phyloP scores from a whole-genome alignment of 35 echinoderm and acorn worm species.

The Heliocidaris erythrogramma region DNA sequence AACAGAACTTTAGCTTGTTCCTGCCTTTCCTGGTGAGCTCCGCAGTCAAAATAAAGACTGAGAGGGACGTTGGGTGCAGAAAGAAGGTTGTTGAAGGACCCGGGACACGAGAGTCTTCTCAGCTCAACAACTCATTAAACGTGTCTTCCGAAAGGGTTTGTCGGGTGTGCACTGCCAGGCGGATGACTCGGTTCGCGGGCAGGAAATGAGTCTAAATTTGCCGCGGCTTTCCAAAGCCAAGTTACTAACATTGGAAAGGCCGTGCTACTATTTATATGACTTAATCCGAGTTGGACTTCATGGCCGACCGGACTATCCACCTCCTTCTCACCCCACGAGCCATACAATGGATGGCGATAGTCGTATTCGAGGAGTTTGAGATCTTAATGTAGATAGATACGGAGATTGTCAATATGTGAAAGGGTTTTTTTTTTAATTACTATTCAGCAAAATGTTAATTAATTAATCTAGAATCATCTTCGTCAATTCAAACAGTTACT shows the following conservation, averaged over 20 bases:
- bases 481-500: neutral
- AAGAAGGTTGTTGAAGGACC: neutral
- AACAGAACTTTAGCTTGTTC: neutral
- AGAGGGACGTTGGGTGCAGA: neutral
- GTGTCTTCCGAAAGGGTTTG: neutral
- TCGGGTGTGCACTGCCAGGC: neutral
- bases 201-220: slow-evolving; percentile 51
- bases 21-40: neutral
- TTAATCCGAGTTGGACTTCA: neutral
- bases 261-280: slow-evolving; percentile 28
- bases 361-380: neutral
- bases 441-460: no score
- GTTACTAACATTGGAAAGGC: slow-evolving; percentile 10
- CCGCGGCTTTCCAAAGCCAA: slow-evolving; percentile 21
- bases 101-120: neutral
- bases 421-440: neutral
- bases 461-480: neutral
- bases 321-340: neutral
- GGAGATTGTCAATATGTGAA: neutral
- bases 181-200: slow-evolving; percentile 22
- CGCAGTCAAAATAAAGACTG: neutral
- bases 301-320: neutral
- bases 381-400: neutral
- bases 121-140: neutral
- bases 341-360: neutral